A percentile compares a stretch with the other conserved stretches of the same genome.
These are phyloP conservation scores for Dendrolimus houi DNA, from an alignment of 2,888 invertebrate species.

Conservation along the genomic window DNA sequence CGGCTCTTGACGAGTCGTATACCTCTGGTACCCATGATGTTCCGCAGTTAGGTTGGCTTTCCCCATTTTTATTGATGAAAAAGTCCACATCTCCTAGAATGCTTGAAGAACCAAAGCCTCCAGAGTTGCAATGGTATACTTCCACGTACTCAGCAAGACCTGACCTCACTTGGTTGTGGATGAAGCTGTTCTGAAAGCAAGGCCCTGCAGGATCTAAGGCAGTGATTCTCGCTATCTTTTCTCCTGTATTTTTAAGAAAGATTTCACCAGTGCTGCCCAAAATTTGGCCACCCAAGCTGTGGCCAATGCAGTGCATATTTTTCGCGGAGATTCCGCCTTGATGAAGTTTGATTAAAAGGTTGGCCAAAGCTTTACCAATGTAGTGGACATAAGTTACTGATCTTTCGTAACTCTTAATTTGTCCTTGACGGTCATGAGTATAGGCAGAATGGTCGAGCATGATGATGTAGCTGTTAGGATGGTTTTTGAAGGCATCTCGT, in stretches of 20 bases:
- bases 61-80: slow-evolving; percentile 76
- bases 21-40: slow-evolving; percentile 49
- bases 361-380: slow-evolving; percentile 50
- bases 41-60: slow-evolving; percentile 72
- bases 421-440: slow-evolving; percentile 47
- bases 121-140: slow-evolving; percentile 77
- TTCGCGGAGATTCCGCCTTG: slow-evolving; percentile 43
- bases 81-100: slow-evolving; percentile 76
- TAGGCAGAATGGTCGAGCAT: slow-evolving; percentile 63
- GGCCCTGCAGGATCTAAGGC: slow-evolving; percentile 66
- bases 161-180: slow-evolving; percentile 63
- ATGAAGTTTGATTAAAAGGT: slow-evolving; percentile 36
- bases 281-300: slow-evolving; percentile 61
- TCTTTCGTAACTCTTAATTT: slow-evolving; percentile 53
- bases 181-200: slow-evolving; percentile 51
- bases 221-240: slow-evolving; percentile 47
- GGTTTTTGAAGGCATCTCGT: slow-evolving; percentile 43
- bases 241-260: slow-evolving; percentile 36
- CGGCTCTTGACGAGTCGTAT: slow-evolving; percentile 51
- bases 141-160: slow-evolving; percentile 77
- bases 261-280: slow-evolving; percentile 47
- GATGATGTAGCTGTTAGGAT: slow-evolving; percentile 54
- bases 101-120: slow-evolving; percentile 62
- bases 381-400: slow-evolving; percentile 56
- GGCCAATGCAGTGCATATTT: slow-evolving; percentile 57